These are phyloP conservation scores for Drosophila obscura DNA, from an alignment of 1,140 invertebrate genomes.

Conservation along the genomic window DNA sequence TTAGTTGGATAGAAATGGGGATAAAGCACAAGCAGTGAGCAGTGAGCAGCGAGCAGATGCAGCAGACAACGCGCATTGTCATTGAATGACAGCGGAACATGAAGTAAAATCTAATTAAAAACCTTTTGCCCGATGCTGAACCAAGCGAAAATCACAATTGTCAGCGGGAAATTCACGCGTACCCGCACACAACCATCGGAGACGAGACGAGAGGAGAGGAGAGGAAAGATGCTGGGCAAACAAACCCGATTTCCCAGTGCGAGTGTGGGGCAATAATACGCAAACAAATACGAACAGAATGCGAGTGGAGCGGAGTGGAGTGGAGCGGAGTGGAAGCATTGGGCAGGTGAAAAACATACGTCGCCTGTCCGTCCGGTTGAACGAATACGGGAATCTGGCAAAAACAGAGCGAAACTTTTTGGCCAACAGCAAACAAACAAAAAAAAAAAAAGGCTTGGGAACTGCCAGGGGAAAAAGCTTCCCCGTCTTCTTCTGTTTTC, in stretches of 20 bases:
- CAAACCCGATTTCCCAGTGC: constrained; percentile 51
- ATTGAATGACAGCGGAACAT: constrained; percentile 67
- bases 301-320: background rate
- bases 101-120: constrained; percentile 79
- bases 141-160: constrained; percentile 72
- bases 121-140: constrained; percentile 40
- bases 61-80: constrained; percentile 21
- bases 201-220: too few species aligned
- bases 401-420: constrained; percentile 51
- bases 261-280: constrained; percentile 60
- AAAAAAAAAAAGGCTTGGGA: constrained; percentile 45
- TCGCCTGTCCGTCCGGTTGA: constrained; percentile 45
- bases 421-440: constrained; percentile 11
- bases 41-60: too few species aligned
- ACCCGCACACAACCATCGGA: constrained; percentile 31
- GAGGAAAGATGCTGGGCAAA: constrained; percentile 33
- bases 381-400: constrained; percentile 44
- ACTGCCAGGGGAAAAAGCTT: constrained; percentile 8
- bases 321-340: background rate
- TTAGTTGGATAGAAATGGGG: constrained; percentile 8
- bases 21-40: constrained; percentile 1
- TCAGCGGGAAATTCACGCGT: constrained; percentile 65
- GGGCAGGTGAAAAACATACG: constrained; percentile 72
- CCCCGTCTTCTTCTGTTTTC: background rate
- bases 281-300: constrained; percentile 56